Evolutionary conservation across 2,113 vertebrate species (phyloP).

Genomic region (Onychostoma macrolepis): DNA sequence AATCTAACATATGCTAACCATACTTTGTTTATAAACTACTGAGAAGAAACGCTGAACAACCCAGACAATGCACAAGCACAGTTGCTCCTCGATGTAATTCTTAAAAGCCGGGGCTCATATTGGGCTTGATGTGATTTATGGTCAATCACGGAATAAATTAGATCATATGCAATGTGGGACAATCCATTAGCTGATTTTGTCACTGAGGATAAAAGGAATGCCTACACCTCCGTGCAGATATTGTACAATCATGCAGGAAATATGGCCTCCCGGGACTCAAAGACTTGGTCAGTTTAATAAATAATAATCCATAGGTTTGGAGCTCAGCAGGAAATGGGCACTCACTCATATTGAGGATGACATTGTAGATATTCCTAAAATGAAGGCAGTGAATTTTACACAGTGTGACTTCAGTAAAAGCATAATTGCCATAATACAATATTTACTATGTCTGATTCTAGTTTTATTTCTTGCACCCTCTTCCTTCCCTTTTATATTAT

Average conservation of each 20-base stretch:
- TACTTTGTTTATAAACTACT: slow-evolving; percentile 3
- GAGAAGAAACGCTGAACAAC: neutral
- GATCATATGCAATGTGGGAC: slow-evolving; percentile 64
- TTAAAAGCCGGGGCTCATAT: slow-evolving; percentile 2
- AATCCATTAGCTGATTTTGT: slow-evolving; percentile 71
- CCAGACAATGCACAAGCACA: slow-evolving; percentile 2
- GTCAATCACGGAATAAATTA: slow-evolving; percentile 71
- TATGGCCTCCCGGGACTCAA: slow-evolving; percentile 61
- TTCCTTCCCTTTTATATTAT: neutral
- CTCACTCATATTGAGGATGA: slow-evolving; percentile 31
- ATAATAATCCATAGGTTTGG: slow-evolving; percentile 63
- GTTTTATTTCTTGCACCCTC: neutral
- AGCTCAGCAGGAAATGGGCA: slow-evolving; percentile 45
- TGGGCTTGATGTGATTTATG: slow-evolving; percentile 46
- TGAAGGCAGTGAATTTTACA: slow-evolving; percentile 17
- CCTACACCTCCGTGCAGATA: slow-evolving; percentile 65
- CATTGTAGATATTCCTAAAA: slow-evolving; percentile 43
- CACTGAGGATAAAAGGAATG: slow-evolving; percentile 63
- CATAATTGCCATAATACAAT: neutral
- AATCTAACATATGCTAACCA: neutral
- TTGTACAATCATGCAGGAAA: slow-evolving; percentile 74
- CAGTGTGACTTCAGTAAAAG: neutral
- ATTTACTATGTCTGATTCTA: neutral
- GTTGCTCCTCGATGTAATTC: neutral
- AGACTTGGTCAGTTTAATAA: slow-evolving; percentile 65